Percentiles rank a stretch among this genome's conserved stretches.
Evolutionary conservation across 1,140 invertebrate species (phyloP).

Genomic region (Paraescarpia echinospica): DNA sequence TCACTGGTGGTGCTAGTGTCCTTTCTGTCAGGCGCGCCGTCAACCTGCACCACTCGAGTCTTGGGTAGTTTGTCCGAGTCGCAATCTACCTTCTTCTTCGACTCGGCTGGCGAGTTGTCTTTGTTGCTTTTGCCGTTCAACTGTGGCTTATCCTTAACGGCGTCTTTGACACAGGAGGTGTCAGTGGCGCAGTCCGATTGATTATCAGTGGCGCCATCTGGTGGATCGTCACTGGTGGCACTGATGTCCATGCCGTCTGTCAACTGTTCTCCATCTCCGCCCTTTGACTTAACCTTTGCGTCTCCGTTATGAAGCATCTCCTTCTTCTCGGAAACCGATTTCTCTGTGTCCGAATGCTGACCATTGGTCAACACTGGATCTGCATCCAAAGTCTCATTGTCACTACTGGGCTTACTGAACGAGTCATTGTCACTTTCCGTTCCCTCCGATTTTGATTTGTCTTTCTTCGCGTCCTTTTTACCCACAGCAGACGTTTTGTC

Average conservation of each 20-base stretch:
- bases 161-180: neutral
- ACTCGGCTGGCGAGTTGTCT: neutral
- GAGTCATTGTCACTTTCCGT: neutral
- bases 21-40: conserved; percentile 38
- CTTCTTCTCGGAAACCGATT: conserved; percentile 8
- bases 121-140: neutral
- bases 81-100: conserved; percentile 3
- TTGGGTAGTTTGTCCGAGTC: neutral
- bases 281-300: neutral
- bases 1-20: conserved; percentile 20
- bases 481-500: neutral
- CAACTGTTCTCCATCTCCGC: neutral
- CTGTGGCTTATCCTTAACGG: neutral
- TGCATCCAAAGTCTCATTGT: neutral
- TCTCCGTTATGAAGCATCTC: conserved; percentile 13
- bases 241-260: neutral
- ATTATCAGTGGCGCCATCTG: neutral
- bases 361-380: neutral
- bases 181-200: neutral
- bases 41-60: conserved; percentile 18
- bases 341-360: neutral
- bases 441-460: neutral
- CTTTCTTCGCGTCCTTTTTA: neutral
- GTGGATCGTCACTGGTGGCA: neutral
- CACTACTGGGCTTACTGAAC: neutral